A percentile compares a stretch with the other conserved stretches of the same genome.
phyloP scores from a whole-genome alignment of 1,140 invertebrate genomes.

The Anastatus disparis region DNA sequence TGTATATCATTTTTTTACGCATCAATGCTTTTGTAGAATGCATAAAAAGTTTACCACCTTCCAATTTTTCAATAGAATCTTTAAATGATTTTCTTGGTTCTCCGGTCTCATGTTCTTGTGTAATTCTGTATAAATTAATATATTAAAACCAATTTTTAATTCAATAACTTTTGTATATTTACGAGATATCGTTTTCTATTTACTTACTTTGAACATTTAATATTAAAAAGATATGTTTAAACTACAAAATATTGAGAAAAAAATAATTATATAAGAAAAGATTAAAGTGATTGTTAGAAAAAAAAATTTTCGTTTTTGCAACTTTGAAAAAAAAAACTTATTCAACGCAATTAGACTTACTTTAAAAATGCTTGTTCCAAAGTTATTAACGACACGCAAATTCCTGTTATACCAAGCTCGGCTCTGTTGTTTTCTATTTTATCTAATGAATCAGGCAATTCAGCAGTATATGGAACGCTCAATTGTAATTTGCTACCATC shows the following conservation, averaged over 20 bases:
- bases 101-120: conserved; percentile 51
- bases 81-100: conserved; percentile 46
- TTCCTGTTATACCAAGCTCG: conserved; percentile 75
- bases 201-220: too few relatives aligned
- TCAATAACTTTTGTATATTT: too few relatives aligned
- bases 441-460: conserved; percentile 72
- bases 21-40: conserved; percentile 53
- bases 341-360: background rate
- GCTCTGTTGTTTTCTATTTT: conserved; percentile 71
- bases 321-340: too few relatives aligned
- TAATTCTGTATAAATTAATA: conserved; percentile 44
- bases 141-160: too few relatives aligned
- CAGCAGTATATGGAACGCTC: conserved; percentile 62
- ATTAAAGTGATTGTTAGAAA: too few relatives aligned
- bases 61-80: conserved; percentile 45
- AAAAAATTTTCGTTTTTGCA: too few relatives aligned
- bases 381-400: conserved; percentile 83
- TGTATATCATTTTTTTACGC: conserved; percentile 55
- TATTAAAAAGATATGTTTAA: too few relatives aligned
- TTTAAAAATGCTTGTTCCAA: conserved; percentile 73
- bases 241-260: too few relatives aligned
- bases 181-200: too few relatives aligned
- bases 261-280: too few relatives aligned
- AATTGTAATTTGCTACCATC: conserved; percentile 59
- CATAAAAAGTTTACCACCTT: conserved; percentile 45